Conservation (phyloP, 2,113 vertebrate genomes). For the Phylloscopus trochilus region DNA sequence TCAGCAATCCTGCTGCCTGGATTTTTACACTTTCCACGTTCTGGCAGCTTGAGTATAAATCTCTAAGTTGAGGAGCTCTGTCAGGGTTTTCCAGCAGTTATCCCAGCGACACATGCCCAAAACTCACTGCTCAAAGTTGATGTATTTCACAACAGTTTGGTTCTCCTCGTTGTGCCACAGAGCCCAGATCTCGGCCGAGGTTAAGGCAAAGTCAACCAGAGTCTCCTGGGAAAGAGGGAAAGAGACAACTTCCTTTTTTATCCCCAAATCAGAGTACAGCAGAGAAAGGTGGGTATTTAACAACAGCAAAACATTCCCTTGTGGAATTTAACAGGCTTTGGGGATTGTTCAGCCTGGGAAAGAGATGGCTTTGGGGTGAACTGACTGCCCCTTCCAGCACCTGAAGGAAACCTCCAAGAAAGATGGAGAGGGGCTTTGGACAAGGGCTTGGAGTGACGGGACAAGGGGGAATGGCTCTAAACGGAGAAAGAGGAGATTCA, state of each 20-base stretch:
- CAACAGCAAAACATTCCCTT: background rate
- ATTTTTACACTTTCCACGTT: background rate
- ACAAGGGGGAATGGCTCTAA: background rate
- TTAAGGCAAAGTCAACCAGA: constrained; percentile 89
- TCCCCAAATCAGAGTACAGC: background rate
- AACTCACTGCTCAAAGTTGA: constrained; percentile 93
- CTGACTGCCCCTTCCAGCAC: background rate
- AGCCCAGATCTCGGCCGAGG: constrained; percentile 89
- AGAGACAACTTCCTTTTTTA: background rate
- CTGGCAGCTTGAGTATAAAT: background rate
- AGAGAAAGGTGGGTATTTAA: background rate
- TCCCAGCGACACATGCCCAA: background rate
- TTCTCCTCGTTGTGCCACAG: constrained; percentile 92
- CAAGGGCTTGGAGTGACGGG: background rate
- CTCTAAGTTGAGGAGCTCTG: background rate
- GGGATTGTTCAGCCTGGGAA: background rate
- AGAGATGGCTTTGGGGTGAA: background rate
- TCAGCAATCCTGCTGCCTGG: background rate
- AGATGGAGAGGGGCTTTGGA: background rate
- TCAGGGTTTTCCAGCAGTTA: background rate
- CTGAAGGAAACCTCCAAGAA: background rate
- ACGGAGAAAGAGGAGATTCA: background rate
- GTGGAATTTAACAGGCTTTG: rapidly evolving
- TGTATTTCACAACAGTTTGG: constrained; percentile 86
- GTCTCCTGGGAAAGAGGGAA: constrained; percentile 78